phyloP scores from a whole-genome alignment of 2,797 vertebrate genomes.

The Characodon lateralis region DNA sequence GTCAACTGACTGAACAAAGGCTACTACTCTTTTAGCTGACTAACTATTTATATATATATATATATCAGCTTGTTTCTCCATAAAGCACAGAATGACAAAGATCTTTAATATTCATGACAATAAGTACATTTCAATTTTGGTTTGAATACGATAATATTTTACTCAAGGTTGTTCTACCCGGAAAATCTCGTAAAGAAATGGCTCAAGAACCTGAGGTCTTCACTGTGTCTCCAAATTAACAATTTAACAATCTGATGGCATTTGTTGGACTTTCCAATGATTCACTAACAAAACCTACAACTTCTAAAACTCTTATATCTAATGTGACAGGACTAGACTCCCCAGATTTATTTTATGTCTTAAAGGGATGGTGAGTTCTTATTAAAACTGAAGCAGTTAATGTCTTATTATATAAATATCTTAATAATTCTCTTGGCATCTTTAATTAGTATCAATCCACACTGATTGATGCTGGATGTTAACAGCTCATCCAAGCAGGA shows the following conservation, averaged over 20 bases:
- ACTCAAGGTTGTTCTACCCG: not conserved
- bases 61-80: not conserved
- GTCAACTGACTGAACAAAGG: not conserved
- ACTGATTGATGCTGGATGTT: not conserved
- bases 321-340: not conserved
- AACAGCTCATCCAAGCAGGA: not conserved
- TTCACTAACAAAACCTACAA: too few species aligned
- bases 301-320: not conserved
- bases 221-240: not conserved
- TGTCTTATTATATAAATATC: too few species aligned
- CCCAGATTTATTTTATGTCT: not conserved
- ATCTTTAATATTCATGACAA: not conserved
- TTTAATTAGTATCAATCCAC: not conserved
- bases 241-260: not conserved
- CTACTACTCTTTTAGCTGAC: not conserved
- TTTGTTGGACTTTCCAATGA: too few species aligned
- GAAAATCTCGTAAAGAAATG: not conserved
- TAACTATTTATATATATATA: not conserved
- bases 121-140: not conserved
- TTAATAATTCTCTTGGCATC: not conserved
- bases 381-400: not conserved
- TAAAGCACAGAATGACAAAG: not conserved
- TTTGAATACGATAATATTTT: not conserved
- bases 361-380: not conserved
- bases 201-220: not conserved